These are phyloP conservation scores for Drosophila burlai DNA, from an alignment of 1,140 invertebrate genomes.

Conservation along the genomic window DNA sequence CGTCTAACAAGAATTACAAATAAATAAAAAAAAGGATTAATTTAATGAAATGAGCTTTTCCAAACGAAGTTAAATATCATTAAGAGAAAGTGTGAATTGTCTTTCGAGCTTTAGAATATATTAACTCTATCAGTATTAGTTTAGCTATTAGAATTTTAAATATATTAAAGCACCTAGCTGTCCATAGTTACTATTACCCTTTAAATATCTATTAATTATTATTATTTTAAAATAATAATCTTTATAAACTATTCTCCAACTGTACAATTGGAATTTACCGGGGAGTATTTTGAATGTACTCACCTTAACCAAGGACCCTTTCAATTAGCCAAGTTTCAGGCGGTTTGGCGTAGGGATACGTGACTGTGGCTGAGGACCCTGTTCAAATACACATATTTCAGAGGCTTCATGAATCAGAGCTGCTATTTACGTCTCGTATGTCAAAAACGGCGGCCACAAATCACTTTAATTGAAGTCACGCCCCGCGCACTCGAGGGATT, in stretches of 20 bases:
- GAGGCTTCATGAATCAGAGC: conserved; percentile 61
- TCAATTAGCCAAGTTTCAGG: conserved; percentile 10
- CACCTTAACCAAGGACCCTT: conserved; percentile 19
- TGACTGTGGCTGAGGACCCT: conserved; percentile 21
- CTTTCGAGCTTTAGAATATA: too few relatives aligned
- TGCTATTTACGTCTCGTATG: conserved; percentile 70
- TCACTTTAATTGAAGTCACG: conserved; percentile 80
- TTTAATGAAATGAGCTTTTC: too few relatives aligned
- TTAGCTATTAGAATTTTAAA: background rate
- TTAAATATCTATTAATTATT: background rate
- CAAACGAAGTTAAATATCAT: too few relatives aligned
- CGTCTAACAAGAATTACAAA: background rate
- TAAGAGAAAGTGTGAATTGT: too few relatives aligned
- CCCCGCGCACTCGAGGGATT: conserved; percentile 58
- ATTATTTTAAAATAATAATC: background rate
- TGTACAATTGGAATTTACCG: background rate
- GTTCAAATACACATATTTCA: conserved; percentile 27
- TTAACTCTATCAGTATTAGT: background rate
- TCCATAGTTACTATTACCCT: background rate
- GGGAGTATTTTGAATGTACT: conserved; percentile 21
- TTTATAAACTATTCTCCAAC: too few relatives aligned
- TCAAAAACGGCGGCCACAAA: conserved; percentile 76
- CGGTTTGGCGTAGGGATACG: conserved; percentile 4
- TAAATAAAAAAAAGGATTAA: background rate
- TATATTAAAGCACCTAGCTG: background rate